Base-by-base conservation (phyloP, 2,113 vertebrate species). In the Gasterosteus aculeatus region DNA sequence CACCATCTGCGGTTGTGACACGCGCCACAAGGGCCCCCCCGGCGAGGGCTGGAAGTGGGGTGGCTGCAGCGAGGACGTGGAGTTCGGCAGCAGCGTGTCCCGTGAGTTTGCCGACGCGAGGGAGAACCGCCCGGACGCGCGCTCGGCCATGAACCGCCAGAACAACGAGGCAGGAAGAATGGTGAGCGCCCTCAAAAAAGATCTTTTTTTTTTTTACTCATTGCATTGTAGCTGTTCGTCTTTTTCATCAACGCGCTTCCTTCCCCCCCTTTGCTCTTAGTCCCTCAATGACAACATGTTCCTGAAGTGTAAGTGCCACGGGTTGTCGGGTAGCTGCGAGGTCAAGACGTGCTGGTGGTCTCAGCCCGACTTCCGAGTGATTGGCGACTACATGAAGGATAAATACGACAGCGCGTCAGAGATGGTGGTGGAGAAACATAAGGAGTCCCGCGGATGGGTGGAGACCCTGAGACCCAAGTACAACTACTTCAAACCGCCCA, bases 261-360 rank as follows among this genome's bases (percentile, higher is more conserved):
- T 29, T 9, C 44, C 71, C 22, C 61, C 19, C 65, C 71, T 22
- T 51, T 4, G 5, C 2, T 57, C 26, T 3, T 82, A 99, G 98
- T 98, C 97, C 71, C 97, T 99, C 88, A 94, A 97, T 80, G 97
- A 98, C 19, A 97, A 98, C 93, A 98, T 98, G 96, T 98, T 98
- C 83, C 95, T 99, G 67, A 98, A 98, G 88, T 99, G 98, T 80
- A 99, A 99, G 86, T 99, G 98, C 92, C 98, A 99, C 0, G 98
- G 98, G 22, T 94, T 99, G 69, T 99, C 98, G 0, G 97, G 98
- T 57, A 99, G 98, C 94, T 99, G 98, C 0, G 98, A 99, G 88
- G 98, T 99, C 39, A 99, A 99, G 95, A 99, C 98, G 0, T 99
- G 98, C 92, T 99, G 98, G 98, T 99, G 97, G 97, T 97, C 98